Base-by-base conservation (phyloP, 2,797 vertebrate genomes). In the Melanotaenia boesemani region DNA sequence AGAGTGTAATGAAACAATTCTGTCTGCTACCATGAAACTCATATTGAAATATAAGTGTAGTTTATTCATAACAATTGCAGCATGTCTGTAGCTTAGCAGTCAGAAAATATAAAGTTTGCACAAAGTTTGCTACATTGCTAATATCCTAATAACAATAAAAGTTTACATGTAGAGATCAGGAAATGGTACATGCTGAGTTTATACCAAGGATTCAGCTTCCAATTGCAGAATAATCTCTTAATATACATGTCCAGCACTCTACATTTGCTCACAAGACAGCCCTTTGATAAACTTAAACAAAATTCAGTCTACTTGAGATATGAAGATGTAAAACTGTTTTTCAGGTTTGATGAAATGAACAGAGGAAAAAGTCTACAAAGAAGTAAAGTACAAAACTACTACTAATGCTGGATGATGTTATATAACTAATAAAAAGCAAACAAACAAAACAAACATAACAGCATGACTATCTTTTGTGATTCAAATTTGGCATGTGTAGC, bases 241-340 rank as follows among this genome's bases (percentile, higher is more conserved):
- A 0, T 58, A 34, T 39, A 63, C 34, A 67, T 10, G 13, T 16
- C 20, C 9, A 4, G 0, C 11, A 26, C 7, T 46, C 2, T 18
- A 32, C 46, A 28, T n/a, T 44, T 62, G 24, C 58, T 72, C 15
- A 70, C 18, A 8, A 48, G 9, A 55, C 48, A 30, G 26, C 9
- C 44, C 37, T 60, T 68, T n/a, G 55, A 20, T 3, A 41, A 24
- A 56, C 16, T 36, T 66, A 4, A 61, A 57, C 16, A 30, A 9
- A 57, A 56, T 15, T 28, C 12, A 30, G 28, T 73, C 48, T 44
- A 52, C 13, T 63, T 70, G 48, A 72, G 61, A 70, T 66, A 68
- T 81, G 11, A 81, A 67, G 44, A 44, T 83, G 50, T 81, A 37
- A 67, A 68, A 83, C 73, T 84, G 61, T 87, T 83, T 86, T 85